Evolutionary conservation across 92 coral and sea anemone species (phyloP), one percentile per base, ranked within the genome.

Genomic region (Siderastrea radians): DNA sequence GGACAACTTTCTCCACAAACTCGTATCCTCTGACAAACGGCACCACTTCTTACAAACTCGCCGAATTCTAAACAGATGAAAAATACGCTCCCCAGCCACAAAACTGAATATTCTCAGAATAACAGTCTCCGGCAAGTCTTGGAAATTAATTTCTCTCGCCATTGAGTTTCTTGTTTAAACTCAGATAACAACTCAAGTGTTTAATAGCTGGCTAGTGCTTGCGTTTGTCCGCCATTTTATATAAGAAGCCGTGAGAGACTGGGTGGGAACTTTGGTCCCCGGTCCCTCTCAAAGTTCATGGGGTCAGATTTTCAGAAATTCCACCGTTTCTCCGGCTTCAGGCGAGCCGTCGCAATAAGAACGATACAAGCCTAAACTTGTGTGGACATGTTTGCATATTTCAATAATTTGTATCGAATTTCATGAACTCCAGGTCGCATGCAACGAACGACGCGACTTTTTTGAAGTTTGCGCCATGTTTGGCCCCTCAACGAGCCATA

Each of bases 21-120:
- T 93, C 5, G 93, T 49, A 57, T 95, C 98, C n/a, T 81, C 69
- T 6, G 92, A 83, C 48, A 95, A 82, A 59, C 75, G 83, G 16
- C 75, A 82, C 98, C 98, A 95, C 66, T 82, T 82, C 73, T 82
- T 86, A 55, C 98, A 95, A 44, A 95, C 95, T 10, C 86, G 82
- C 10, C 92, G 90, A 5, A 93, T 48, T 49, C 86, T 83, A 72
- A 90, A 90, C 55, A 95, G 82, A 83, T 93, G 90, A 81, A 72
- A 94, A 68, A 90, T 60, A 67, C 98, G 89, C 75, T 91, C 64
- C 6, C 84, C 55, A 4, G 93, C 91, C 38, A 91, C 84, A 44
- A 90, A 59, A 13, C 74, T 63, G 75, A 95, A 95, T 44, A 95
- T 90, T 58, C 64, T 84, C 19, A 93, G 87, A n/a, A 95, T 54